phyloP scores from a whole-genome alignment of 2,888 invertebrate genomes.

The Nomada lathburiana region DNA sequence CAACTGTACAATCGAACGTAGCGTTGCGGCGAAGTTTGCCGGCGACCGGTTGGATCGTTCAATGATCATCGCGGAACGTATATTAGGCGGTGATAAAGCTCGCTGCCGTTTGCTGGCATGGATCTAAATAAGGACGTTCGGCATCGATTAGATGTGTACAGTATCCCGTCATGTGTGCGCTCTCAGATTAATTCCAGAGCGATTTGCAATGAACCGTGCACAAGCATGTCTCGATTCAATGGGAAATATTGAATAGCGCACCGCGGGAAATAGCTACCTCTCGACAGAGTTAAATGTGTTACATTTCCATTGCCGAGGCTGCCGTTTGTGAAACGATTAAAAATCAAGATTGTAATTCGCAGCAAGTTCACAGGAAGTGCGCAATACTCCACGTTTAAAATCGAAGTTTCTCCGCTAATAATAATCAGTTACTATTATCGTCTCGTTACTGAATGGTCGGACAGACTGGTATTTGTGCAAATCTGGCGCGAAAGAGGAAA shows the following conservation, averaged over 20 bases:
- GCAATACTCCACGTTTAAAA: too few species aligned
- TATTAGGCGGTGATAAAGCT: slow-evolving; percentile 25
- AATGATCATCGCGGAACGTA: slow-evolving; percentile 46
- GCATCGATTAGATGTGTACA: background rate
- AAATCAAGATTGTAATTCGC: too few species aligned
- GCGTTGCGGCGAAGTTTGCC: slow-evolving; percentile 57
- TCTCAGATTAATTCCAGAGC: background rate
- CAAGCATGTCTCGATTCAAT: background rate
- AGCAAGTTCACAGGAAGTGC: too few species aligned
- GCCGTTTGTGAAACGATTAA: too few species aligned
- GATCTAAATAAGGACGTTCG: background rate
- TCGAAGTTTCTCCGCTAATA: background rate
- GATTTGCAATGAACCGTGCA: background rate
- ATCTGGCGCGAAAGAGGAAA: background rate
- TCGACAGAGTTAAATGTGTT: too few species aligned
- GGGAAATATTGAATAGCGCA: background rate
- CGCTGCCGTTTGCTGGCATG: slow-evolving; percentile 4
- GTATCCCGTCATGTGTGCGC: background rate
- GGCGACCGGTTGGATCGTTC: slow-evolving; percentile 38
- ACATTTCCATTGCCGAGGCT: too few species aligned
- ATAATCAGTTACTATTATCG: background rate
- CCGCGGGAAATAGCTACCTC: too few species aligned
- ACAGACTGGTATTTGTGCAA: background rate
- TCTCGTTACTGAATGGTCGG: background rate
- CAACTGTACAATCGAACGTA: slow-evolving; percentile 45